Percentiles rank a stretch among this genome's conserved stretches.
Evolutionary conservation across 2,888 invertebrate genomes (phyloP).

Genomic region (Chesias legatella): DNA sequence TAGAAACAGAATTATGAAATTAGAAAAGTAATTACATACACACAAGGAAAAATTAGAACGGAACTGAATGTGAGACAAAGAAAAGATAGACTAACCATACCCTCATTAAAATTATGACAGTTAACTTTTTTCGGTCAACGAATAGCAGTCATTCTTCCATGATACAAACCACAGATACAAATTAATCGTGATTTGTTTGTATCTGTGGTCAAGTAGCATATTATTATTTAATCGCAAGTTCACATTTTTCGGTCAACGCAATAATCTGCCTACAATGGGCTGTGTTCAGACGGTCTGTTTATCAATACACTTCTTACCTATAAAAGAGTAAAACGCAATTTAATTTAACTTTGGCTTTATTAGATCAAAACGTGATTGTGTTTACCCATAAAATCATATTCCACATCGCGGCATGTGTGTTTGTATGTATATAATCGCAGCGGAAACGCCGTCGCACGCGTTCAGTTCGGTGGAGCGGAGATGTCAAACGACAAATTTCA

Average conservation of each 20-base stretch:
- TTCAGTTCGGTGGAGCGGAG: slow-evolving; percentile 50
- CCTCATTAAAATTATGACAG: neutral
- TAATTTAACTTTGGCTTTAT: slow-evolving; percentile 25
- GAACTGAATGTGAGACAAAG: slow-evolving; percentile 2
- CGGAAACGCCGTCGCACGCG: slow-evolving; percentile 48
- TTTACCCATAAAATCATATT: slow-evolving; percentile 39
- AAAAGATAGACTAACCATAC: neutral
- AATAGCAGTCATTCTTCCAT: neutral
- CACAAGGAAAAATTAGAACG: slow-evolving; percentile 10
- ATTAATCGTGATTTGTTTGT: neutral
- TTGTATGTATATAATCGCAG: slow-evolving; percentile 50
- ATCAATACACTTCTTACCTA: slow-evolving; percentile 7
- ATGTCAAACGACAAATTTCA: slow-evolving; percentile 68
- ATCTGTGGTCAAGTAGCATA: neutral
- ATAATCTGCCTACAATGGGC: too few relatives aligned
- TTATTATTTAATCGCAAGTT: too few relatives aligned
- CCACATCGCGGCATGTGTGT: slow-evolving; percentile 38
- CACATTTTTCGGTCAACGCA: too few relatives aligned
- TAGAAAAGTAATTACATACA: slow-evolving; percentile 19
- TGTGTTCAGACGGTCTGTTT: slow-evolving; percentile 4
- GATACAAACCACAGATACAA: too few relatives aligned
- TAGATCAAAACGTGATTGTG: slow-evolving; percentile 33
- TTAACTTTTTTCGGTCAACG: neutral
- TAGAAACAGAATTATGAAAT: slow-evolving; percentile 22
- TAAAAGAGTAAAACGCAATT: slow-evolving; percentile 15